phyloP scores from a whole-genome alignment of 1,140 invertebrate genomes.

The Atopsyche davidsoni region DNA sequence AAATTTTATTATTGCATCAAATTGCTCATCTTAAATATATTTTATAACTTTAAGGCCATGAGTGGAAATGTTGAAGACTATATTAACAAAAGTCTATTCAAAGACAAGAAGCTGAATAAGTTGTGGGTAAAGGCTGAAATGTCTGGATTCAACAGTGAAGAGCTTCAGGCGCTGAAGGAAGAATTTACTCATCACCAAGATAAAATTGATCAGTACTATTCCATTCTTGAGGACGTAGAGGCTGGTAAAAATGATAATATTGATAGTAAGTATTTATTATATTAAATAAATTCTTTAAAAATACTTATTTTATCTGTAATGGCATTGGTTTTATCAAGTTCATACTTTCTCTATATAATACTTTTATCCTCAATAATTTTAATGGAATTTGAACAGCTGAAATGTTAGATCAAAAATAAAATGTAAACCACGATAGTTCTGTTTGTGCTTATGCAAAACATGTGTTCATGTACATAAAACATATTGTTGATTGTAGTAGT shows the following conservation, averaged over 20 bases:
- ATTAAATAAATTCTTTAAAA: no score
- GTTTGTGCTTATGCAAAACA: no score
- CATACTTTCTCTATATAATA: background rate
- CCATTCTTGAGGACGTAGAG: constrained; percentile 65
- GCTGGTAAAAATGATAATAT: constrained; percentile 48
- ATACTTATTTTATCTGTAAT: no score
- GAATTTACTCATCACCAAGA: constrained; percentile 90
- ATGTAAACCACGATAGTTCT: no score
- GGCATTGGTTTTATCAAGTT: no score
- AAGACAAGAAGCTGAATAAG: constrained; percentile 85
- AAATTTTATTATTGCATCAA: constrained; percentile 1
- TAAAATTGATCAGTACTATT: constrained; percentile 86
- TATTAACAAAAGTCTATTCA: constrained; percentile 72
- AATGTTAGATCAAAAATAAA: no score
- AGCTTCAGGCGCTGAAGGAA: constrained; percentile 76
- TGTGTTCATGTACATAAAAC: no score
- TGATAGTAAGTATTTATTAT: constrained; percentile 62
- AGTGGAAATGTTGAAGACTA: constrained; percentile 57
- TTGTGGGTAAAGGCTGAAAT: constrained; percentile 85
- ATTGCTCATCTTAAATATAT: background rate
- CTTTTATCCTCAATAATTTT: no score
- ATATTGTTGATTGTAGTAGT: no score
- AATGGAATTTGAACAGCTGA: no score
- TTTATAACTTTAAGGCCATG: constrained; percentile 38
- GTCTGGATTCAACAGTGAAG: constrained; percentile 76